phyloP scores from a whole-genome alignment of 2,888 invertebrate species.

The Drosophila meridionalis region DNA sequence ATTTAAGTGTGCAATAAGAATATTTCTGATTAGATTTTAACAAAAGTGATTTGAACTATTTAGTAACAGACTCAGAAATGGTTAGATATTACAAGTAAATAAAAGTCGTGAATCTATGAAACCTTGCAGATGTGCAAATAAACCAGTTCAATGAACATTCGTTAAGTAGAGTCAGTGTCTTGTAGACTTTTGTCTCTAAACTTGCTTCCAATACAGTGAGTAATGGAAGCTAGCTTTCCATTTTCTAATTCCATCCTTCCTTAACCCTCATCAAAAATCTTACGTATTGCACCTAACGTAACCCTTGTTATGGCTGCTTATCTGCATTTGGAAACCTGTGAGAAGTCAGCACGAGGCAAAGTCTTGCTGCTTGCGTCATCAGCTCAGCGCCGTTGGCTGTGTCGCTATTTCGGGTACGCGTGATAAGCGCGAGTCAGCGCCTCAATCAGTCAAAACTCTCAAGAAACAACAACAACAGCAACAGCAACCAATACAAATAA shows the following conservation, averaged over 20 bases:
- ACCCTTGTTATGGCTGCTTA: slow-evolving; percentile 35
- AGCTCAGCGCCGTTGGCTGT: slow-evolving; percentile 34
- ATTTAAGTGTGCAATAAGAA: not conserved
- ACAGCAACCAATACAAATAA: slow-evolving; percentile 52
- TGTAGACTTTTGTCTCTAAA: not conserved
- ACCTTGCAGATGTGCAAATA: not conserved
- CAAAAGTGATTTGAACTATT: not conserved
- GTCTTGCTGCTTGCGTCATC: slow-evolving; percentile 50
- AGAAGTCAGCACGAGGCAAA: slow-evolving; percentile 21
- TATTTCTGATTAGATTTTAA: slow-evolving; percentile 27
- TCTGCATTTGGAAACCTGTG: slow-evolving; percentile 18
- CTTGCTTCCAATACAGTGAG: not conserved
- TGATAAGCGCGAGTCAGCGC: slow-evolving; percentile 68
- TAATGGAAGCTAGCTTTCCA: not conserved
- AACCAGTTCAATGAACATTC: not conserved
- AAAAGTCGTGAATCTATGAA: not conserved
- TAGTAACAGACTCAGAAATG: not conserved
- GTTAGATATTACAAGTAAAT: not conserved
- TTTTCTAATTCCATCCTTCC: not conserved
- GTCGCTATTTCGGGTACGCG: slow-evolving; percentile 44
- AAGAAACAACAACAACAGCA: slow-evolving; percentile 24
- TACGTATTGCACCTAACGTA: slow-evolving; percentile 5
- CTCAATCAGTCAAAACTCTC: slow-evolving; percentile 71
- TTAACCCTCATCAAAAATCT: slow-evolving; percentile 2
- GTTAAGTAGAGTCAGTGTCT: not conserved